Evolutionary conservation across 2,113 vertebrate species (phyloP), one percentile per base, ranked within the genome.

Genomic region (Otus sunia): DNA sequence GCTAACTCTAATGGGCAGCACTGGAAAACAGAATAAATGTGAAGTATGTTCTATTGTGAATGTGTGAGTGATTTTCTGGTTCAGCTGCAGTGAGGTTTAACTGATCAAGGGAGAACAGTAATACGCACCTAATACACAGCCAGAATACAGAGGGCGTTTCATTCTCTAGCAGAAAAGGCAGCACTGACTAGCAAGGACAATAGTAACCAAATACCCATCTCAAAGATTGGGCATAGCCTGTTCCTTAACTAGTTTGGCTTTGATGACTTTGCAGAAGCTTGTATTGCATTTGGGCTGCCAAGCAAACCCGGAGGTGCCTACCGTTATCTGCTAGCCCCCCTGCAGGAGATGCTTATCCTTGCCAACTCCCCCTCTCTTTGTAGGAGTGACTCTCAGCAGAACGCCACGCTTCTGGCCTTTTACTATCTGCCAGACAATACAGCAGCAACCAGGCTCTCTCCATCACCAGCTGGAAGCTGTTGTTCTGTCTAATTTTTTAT

Each of bases 301-400:
- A 82, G 74, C 60, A 75, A 75, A 92, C 56, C 74, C 78, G 71
- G 69, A 86, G 88, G 74, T 92, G 80, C 71, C 62, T 86, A 10
- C 39, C 3, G 4, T 94, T 78, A 85, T 72, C 88, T 96, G 78
- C 62, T 74, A 30, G 71, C 23, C 37, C 64, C 16, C 3, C 60
- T 85, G 77, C 81, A 67, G 56, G 52, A 67, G 41, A 29, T 58
- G 63, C 63, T 86, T 16, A 45, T 49, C 4, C 0, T 58, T 76
- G 91, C 79, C 93, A 96, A 63, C 79, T 91, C 76, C 41, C 83
- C 43, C 68, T 84, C 17, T 77, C 52, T 22, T 74, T 64, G 36
- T 92, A 63, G 73, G 67, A 92, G 32, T 37, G 75, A 76, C 91
- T 94, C 75, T 88, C 73, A 89, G 89, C 64, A 89, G 86, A 93